phyloP scores from a whole-genome alignment of 2,797 vertebrate species.

The Nothura maculosa region DNA sequence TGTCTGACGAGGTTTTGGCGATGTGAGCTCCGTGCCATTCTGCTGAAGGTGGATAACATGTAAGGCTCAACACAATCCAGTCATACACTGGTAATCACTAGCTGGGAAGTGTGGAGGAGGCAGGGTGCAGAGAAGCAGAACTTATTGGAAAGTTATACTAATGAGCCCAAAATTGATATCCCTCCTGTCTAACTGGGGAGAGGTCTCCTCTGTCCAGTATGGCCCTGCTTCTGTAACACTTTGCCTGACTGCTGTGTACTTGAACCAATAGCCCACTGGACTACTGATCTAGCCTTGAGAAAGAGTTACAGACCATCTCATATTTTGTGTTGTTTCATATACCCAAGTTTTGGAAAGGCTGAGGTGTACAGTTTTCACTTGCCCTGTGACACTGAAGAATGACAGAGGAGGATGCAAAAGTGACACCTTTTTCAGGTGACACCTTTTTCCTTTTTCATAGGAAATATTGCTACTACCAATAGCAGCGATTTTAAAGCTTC shows the following conservation, averaged over 20 bases:
- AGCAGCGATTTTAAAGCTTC: neutral
- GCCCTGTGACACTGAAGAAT: neutral
- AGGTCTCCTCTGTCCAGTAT: fast-evolving
- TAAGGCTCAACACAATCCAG: neutral
- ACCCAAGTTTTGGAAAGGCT: neutral
- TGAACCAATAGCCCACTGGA: neutral
- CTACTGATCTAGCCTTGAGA: too few species aligned
- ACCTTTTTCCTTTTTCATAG: neutral
- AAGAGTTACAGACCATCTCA: neutral
- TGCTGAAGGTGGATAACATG: neutral
- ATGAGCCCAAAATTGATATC: neutral
- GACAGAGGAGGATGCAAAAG: neutral
- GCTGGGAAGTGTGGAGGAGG: neutral
- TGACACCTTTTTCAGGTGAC: neutral
- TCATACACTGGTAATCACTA: neutral
- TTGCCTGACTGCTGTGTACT: neutral
- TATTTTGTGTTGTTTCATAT: neutral
- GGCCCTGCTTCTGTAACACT: neutral
- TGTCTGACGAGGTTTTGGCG: slow-evolving; percentile 37
- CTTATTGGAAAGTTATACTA: neutral
- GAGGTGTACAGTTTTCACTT: neutral
- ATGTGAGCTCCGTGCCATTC: slow-evolving; percentile 16
- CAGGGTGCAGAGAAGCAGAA: neutral
- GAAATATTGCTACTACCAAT: neutral
- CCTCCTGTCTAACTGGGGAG: fast-evolving